These are phyloP conservation scores for Anhinga anhinga DNA, from an alignment of 2,113 vertebrate species.

Conservation along the genomic window DNA sequence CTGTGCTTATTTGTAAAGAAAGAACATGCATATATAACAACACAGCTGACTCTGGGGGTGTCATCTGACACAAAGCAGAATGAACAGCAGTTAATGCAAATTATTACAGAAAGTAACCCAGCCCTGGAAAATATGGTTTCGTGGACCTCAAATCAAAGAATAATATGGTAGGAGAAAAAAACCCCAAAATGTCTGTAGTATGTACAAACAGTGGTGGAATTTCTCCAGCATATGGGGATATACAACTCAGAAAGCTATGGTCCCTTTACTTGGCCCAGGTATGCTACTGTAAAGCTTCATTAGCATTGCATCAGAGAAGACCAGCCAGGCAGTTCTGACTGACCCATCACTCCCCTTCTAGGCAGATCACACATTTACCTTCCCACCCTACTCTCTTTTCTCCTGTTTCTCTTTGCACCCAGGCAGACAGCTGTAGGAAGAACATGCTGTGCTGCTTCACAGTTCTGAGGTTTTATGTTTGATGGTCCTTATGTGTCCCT, in stretches of 20 bases:
- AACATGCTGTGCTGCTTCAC: neutral
- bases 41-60: neutral
- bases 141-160: neutral
- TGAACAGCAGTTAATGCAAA: neutral
- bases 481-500: neutral
- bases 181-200: neutral
- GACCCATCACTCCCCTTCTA: neutral
- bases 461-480: neutral
- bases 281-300: neutral
- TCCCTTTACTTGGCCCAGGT: neutral
- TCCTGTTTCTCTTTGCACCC: neutral
- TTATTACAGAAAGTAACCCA: neutral
- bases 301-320: neutral
- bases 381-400: neutral
- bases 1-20: neutral
- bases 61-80: neutral
- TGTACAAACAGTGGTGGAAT: neutral
- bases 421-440: neutral
- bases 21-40: neutral
- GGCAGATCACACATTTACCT: neutral
- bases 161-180: neutral
- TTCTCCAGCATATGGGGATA: neutral
- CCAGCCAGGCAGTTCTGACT: neutral
- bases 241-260: neutral
- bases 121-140: neutral